Percentiles rank a stretch among this genome's conserved stretches.
Evolutionary conservation across 2,113 vertebrate genomes (phyloP).

Genomic region (Uria lomvia): DNA sequence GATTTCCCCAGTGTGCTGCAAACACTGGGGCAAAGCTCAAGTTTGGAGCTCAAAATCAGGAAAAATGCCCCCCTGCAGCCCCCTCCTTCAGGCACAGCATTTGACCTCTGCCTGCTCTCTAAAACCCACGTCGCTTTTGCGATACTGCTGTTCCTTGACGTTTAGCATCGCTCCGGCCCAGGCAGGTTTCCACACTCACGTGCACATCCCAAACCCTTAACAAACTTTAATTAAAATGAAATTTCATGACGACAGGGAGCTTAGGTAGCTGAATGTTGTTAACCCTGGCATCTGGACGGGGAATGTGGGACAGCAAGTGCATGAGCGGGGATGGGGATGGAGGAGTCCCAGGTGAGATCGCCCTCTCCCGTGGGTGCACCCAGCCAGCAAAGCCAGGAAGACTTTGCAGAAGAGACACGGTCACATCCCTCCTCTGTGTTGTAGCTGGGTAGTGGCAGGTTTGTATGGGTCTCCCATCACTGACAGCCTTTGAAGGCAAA

Average conservation of each 20-base stretch:
- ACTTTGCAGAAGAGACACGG: neutral
- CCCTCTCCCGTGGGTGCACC: neutral
- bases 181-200: neutral
- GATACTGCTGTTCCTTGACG: neutral
- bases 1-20: neutral
- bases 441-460: neutral
- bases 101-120: neutral
- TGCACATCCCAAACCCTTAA: neutral
- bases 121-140: neutral
- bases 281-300: neutral
- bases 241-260: neutral
- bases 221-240: neutral
- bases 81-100: fast-evolving
- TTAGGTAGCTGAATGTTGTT: neutral
- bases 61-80: neutral
- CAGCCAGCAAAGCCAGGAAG: neutral
- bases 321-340: neutral
- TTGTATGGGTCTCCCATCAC: neutral
- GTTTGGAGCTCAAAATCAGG: neutral
- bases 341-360: neutral
- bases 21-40: neutral
- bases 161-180: neutral
- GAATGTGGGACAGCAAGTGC: neutral
- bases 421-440: neutral
- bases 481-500: neutral